Percentiles rank a stretch among this genome's conserved stretches.
phyloP scores from a whole-genome alignment of 1,140 invertebrate genomes.

The Drosophila azteca region DNA sequence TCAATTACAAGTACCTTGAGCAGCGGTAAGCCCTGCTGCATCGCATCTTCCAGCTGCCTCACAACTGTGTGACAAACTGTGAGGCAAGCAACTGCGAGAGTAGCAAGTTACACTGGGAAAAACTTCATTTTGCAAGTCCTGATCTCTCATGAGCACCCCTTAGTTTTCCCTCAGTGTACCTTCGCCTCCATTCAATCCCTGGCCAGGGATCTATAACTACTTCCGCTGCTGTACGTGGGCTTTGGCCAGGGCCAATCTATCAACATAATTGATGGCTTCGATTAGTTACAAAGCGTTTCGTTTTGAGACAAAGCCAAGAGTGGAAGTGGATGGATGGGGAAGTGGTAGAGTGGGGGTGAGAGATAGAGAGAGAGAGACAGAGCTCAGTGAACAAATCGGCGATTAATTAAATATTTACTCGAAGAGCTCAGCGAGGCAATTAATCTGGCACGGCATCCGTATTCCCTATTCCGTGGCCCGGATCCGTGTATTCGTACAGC shows the following conservation, averaged over 20 bases:
- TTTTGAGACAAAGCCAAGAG: conserved; percentile 53
- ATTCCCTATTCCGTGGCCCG: background rate
- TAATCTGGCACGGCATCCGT: conserved; percentile 64
- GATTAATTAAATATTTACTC: conserved; percentile 79
- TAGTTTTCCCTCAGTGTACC: no score
- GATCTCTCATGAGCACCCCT: no score
- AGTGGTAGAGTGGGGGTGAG: conserved; percentile 37
- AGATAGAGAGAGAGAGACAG: conserved; percentile 34
- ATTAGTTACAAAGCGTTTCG: conserved; percentile 76
- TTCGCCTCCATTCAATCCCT: no score
- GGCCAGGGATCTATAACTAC: conserved; percentile 33
- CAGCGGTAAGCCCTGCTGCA: conserved; percentile 49
- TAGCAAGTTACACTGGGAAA: no score
- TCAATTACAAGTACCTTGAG: conserved; percentile 74
- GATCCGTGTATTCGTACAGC: conserved; percentile 8
- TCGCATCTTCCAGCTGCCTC: conserved; percentile 50
- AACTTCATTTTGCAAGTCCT: no score
- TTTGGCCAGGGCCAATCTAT: conserved; percentile 68
- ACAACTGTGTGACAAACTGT: conserved; percentile 68
- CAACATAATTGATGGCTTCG: conserved; percentile 83
- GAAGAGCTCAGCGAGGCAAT: conserved; percentile 49
- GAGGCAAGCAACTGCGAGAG: conserved; percentile 20
- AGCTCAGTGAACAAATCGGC: conserved; percentile 79
- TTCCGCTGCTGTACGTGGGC: conserved; percentile 48
- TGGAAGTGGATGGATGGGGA: conserved; percentile 11